A percentile compares a stretch with the other conserved stretches of the same genome.
These are phyloP conservation scores for Myiotriccus ornatus DNA, from an alignment of 2,797 vertebrate genomes.

Conservation along the genomic window DNA sequence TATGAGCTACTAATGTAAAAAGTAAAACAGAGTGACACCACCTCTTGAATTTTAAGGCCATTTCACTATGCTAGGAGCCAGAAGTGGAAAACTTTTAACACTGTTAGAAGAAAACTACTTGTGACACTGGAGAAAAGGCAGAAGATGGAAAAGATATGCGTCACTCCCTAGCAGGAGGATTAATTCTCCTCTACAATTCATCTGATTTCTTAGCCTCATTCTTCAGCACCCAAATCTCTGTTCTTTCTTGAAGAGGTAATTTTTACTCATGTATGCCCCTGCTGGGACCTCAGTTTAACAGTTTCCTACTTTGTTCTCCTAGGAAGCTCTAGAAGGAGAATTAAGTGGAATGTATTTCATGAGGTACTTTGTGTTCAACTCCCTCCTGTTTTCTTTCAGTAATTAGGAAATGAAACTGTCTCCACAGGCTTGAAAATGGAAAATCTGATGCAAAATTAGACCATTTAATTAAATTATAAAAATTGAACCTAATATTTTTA, in stretches of 20 bases:
- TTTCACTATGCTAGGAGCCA: not conserved
- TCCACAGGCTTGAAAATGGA: not conserved
- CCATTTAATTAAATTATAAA: not conserved
- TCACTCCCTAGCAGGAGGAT: not conserved
- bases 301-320: not conserved
- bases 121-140: not conserved
- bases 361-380: not conserved
- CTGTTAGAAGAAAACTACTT: not conserved
- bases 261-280: not conserved
- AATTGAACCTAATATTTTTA: not conserved
- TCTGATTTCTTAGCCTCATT: not conserved
- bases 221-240: not conserved
- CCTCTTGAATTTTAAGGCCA: slow-evolving; percentile 34
- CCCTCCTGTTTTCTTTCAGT: not conserved
- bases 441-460: not conserved
- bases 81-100: not conserved
- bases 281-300: not conserved
- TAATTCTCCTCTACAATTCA: slow-evolving; percentile 6
- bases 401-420: not conserved
- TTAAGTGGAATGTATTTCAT: not conserved
- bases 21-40: not conserved
- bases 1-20: not conserved
- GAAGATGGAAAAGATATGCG: not conserved
- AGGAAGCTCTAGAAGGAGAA: not conserved
- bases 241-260: not conserved